Evolutionary conservation across 1,140 invertebrate species (phyloP).

Genomic region (Zophobas atratus): DNA sequence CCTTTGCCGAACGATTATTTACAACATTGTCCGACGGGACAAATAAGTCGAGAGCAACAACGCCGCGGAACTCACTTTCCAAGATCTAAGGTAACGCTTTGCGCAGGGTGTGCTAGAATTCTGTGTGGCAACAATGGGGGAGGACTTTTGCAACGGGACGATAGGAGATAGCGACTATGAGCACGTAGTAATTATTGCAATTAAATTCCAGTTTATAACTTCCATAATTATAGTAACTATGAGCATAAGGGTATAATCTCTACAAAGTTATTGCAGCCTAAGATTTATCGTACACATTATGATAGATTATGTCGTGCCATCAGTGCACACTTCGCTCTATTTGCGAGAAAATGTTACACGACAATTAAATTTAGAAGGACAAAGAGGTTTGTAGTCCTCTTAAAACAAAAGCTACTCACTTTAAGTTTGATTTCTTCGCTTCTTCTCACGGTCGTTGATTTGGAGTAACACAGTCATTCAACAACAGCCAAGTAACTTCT

Average conservation of each 20-base stretch:
- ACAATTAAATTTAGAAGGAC: too few relatives aligned
- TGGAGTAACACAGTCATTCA: too few relatives aligned
- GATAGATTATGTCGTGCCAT: background rate
- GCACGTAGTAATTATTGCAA: constrained; percentile 20
- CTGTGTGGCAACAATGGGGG: too few relatives aligned
- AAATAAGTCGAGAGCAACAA: constrained; percentile 15
- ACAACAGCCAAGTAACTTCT: too few relatives aligned
- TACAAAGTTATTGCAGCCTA: constrained; percentile 1
- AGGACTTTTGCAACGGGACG: too few relatives aligned
- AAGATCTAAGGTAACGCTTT: background rate
- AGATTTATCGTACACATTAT: constrained; percentile 13
- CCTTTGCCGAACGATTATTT: constrained; percentile 33
- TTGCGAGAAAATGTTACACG: too few relatives aligned
- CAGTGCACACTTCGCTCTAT: background rate
- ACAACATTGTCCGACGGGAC: constrained; percentile 27
- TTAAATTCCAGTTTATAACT: constrained; percentile 38
- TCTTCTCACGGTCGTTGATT: too few relatives aligned
- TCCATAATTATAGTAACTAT: constrained; percentile 22
- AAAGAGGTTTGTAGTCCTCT: too few relatives aligned
- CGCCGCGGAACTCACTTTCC: background rate
- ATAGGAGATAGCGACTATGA: background rate
- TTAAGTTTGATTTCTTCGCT: too few relatives aligned
- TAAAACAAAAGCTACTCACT: too few relatives aligned
- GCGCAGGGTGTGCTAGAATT: background rate
- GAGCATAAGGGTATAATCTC: constrained; percentile 33